Evolutionary conservation across 92 coral and sea anemone genomes (phyloP).

Genomic region (Epizoanthus illoricatus): DNA sequence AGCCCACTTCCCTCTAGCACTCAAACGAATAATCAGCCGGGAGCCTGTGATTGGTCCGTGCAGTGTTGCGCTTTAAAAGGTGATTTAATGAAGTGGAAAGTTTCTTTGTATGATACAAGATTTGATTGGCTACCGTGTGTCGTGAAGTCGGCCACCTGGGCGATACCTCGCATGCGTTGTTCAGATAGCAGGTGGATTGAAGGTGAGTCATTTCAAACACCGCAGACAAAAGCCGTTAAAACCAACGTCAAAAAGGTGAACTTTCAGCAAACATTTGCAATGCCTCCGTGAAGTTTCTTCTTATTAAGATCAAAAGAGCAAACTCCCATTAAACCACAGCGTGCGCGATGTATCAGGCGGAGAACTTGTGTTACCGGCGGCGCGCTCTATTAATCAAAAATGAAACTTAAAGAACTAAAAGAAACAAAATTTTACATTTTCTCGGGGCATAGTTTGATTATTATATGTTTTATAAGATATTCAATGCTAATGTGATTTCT

Average conservation of each 20-base stretch:
- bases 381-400: slow-evolving; percentile 11
- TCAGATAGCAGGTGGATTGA: slow-evolving; percentile 64
- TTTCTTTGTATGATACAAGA: slow-evolving; percentile 58
- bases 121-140: slow-evolving; percentile 71
- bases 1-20: slow-evolving; percentile 55
- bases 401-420: slow-evolving; percentile 31
- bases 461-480: slow-evolving; percentile 28
- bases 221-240: slow-evolving; percentile 78
- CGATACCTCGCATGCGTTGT: slow-evolving; percentile 58
- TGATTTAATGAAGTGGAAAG: slow-evolving; percentile 77
- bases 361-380: neutral
- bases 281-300: slow-evolving; percentile 63
- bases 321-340: slow-evolving; percentile 42
- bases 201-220: slow-evolving; percentile 62
- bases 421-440: slow-evolving; percentile 32
- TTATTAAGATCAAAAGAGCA: slow-evolving; percentile 74
- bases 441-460: slow-evolving; percentile 30
- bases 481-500: slow-evolving; percentile 54
- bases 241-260: slow-evolving; percentile 59
- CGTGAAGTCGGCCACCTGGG: slow-evolving; percentile 88
- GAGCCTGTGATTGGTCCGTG: slow-evolving; percentile 53
- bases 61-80: slow-evolving; percentile 60
- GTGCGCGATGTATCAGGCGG: slow-evolving; percentile 6
- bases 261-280: slow-evolving; percentile 59
- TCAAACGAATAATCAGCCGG: slow-evolving; percentile 52